Base-by-base conservation (phyloP, 1,140 invertebrate species). In the Aphelinus certus region DNA sequence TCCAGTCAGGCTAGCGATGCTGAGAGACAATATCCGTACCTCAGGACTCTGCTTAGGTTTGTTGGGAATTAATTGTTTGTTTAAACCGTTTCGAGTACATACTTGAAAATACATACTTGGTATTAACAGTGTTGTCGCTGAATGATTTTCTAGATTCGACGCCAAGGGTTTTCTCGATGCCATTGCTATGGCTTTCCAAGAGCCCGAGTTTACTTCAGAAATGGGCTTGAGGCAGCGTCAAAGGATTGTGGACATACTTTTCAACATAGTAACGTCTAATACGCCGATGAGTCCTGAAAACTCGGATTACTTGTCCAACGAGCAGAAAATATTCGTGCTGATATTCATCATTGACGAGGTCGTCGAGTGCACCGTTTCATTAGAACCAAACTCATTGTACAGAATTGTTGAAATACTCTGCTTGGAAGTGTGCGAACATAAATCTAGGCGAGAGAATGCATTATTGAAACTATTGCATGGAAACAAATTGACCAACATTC, bases 141-240 rank as follows among this genome's bases (percentile, higher is more conserved):
- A 62, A 10, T 62, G 60, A 10, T 1, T 75, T 76, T 9, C 78
- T 62, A 90, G 92, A 79, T 97, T 96, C 83, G 95, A 98, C 82
- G 94, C 95, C 0, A 89, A 94, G 67, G 96, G 97, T 82, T 97
- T 97, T 81, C 88, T 98, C 2, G 97, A 98, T 86, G 96, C 96
- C 2, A 89, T 97, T 46, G 91, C 94, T 10, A 89, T 97, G 82
- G 95, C 95, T 57, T 97, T 97, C 89, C 94, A 95, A 82, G 95
- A 96, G 82, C 89, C 89, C n/a, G 94, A 95, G 84, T 94, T 94
- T 80, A 89, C 89, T 53, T 90, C 92, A 42, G 93, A 95, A 81
- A 88, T 94, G 84, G 93, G 93, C 1, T 84, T 91, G 48, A 90
- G 92, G 26, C 92, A 95, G 80, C 89, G 94, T 71, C 95, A 96